Evolutionary conservation across 2,797 vertebrate species (phyloP).

Genomic region (Chrysocyon brachyurus): DNA sequence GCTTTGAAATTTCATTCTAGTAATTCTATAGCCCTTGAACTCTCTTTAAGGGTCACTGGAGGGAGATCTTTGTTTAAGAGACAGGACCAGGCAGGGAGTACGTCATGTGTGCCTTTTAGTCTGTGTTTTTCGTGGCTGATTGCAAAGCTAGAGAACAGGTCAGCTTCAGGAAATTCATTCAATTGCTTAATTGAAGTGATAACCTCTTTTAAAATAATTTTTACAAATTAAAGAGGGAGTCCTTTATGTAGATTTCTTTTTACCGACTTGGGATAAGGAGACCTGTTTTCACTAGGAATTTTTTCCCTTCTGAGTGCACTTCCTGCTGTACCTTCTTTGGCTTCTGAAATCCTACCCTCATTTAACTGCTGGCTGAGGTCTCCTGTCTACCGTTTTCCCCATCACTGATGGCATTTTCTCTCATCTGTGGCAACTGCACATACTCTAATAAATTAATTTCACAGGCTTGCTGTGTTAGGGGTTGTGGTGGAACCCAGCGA

Average conservation of each 20-base stretch:
- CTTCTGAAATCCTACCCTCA: constrained; percentile 60
- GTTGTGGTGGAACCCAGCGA: not conserved
- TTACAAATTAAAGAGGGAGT: not conserved
- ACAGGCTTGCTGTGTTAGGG: constrained; percentile 53
- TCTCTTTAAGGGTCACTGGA: not conserved
- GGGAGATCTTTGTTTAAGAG: constrained; percentile 15
- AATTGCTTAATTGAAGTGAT: constrained; percentile 27
- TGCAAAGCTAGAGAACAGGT: not conserved
- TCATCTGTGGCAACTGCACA: constrained; percentile 13
- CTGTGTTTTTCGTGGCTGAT: not conserved
- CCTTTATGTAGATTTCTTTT: not conserved
- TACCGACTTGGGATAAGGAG: not conserved
- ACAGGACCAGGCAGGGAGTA: not conserved
- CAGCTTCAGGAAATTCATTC: constrained; percentile 8
- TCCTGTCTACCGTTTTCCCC: constrained; percentile 42
- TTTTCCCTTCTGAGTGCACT: not conserved
- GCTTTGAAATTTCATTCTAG: not conserved
- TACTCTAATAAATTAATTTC: constrained; percentile 77
- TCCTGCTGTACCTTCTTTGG: constrained; percentile 6
- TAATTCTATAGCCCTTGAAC: not conserved
- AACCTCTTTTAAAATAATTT: not conserved
- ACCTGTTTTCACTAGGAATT: not conserved
- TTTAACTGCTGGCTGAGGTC: constrained; percentile 55
- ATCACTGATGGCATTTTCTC: constrained; percentile 45
- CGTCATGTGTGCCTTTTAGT: not conserved